A percentile compares a stretch with the other conserved stretches of the same genome.
These are phyloP conservation scores for Caenorhabditis sinica DNA, from an alignment of 2,888 invertebrate species.

Conservation along the genomic window DNA sequence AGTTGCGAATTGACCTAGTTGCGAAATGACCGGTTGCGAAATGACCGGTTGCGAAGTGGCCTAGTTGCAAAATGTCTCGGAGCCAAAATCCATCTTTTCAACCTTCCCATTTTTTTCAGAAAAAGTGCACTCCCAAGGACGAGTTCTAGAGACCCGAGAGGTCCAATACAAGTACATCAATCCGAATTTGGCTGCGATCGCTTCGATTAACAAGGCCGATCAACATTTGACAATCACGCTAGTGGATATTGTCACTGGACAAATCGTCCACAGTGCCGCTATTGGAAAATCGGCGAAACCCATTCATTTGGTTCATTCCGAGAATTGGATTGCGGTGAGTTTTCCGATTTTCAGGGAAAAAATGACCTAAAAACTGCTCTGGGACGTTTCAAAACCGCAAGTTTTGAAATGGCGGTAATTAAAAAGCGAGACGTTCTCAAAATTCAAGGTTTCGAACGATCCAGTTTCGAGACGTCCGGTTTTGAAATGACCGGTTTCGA, in stretches of 20 bases:
- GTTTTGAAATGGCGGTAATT: too few species aligned
- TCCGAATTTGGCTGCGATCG: conserved; percentile 89
- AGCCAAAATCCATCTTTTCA: too few species aligned
- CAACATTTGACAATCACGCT: conserved; percentile 89
- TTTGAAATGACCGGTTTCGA: too few species aligned
- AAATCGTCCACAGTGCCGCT: conserved; percentile 89
- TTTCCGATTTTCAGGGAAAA: neutral
- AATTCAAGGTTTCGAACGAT: too few species aligned
- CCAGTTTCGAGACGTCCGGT: too few species aligned
- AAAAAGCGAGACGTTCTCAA: too few species aligned
- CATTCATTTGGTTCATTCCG: conserved; percentile 93
- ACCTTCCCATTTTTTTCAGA: conserved; percentile 78
- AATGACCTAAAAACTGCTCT: neutral
- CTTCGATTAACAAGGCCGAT: conserved; percentile 68
- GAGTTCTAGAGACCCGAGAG: conserved; percentile 94
- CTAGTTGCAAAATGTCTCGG: too few species aligned
- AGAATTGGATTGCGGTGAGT: conserved; percentile 92
- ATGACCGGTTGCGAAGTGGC: too few species aligned
- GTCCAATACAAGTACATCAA: conserved; percentile 99
- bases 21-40: too few species aligned
- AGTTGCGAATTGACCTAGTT: too few species aligned
- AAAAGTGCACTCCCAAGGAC: conserved; percentile 93
- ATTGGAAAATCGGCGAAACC: conserved; percentile 92
- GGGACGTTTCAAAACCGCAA: too few species aligned
- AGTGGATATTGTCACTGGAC: conserved; percentile 94